Base-by-base conservation (phyloP, 2,888 invertebrate species). In the Coenonympha glycerion region DNA sequence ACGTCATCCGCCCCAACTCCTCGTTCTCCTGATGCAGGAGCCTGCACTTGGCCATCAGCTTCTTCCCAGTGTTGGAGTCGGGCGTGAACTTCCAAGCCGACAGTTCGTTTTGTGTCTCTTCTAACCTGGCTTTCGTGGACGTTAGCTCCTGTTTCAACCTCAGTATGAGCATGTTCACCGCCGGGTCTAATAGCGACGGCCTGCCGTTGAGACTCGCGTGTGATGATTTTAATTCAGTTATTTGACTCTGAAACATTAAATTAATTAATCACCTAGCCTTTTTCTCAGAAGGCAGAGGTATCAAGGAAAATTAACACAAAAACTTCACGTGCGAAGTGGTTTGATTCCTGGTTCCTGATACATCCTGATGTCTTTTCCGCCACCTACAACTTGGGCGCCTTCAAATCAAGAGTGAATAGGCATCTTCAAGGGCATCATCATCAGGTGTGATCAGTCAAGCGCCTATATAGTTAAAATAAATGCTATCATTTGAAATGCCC, bases 1-100 rank as follows among this genome's bases (percentile, higher is more conserved):
- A 95, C 36, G 98, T 97, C 90, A 96, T 94, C 71, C 96, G 95
- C 8, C 98, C 98, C 15, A 99, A 89, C 71, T 99, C 98, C 79
- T 98, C 98, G 80, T 99, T 99, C 79, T 99, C 98, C 79, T 98
- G 97, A 73, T 98, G 95, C 39, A 99, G 84, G 61, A 97, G 87
- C 56, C 98, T 91, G 76, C 98, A 99, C 77, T 98, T 97, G 6
- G 98, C 97, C 98, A 99, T 98, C 61, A 99, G 88, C 61, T 98
- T 92, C 83, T 98, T 99, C 58, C 99, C 99, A 39, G 98, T 98
- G 87, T 97, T 97, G 57, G 97, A 98, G 82, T 99, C 99, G n/a
- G 98, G 97, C 9, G 98, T 98, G 81, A 99, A 99, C 84, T 99
- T 99, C 98, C 98, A 99, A 2, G 99, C 98, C 49, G 96, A 95